Evolutionary conservation across 2,113 vertebrate genomes (phyloP).

Genomic region (Oxygymnocypris stewartii): DNA sequence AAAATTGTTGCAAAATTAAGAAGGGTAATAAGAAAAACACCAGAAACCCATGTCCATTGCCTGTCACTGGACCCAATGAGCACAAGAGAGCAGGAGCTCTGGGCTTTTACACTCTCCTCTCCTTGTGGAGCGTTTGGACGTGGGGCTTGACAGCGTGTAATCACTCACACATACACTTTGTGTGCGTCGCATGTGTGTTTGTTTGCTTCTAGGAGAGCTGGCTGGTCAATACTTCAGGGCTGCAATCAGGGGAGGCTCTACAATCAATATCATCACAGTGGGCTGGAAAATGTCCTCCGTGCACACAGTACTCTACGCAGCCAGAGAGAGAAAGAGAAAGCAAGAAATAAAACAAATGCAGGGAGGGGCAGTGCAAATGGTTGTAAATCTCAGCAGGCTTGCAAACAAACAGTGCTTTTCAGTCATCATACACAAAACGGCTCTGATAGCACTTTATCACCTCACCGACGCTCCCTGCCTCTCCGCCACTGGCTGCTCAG

Average conservation of each 20-base stretch:
- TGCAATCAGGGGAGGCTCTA: slow-evolving; percentile 16
- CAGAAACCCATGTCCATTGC: not conserved
- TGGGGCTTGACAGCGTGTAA: slow-evolving; percentile 44
- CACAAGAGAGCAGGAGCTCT: slow-evolving; percentile 25
- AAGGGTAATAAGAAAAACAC: not conserved
- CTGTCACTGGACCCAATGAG: slow-evolving; percentile 15
- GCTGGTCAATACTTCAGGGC: slow-evolving; percentile 31
- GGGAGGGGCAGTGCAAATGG: slow-evolving; percentile 68
- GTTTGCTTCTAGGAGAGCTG: slow-evolving; percentile 28
- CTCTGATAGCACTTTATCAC: slow-evolving; percentile 62
- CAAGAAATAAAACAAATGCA: slow-evolving; percentile 53
- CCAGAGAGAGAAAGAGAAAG: slow-evolving; percentile 66
- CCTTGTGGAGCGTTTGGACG: slow-evolving; percentile 12
- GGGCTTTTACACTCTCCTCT: slow-evolving; percentile 21
- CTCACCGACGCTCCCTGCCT: slow-evolving; percentile 43
- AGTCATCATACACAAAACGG: slow-evolving; percentile 67
- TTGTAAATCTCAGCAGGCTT: slow-evolving; percentile 69
- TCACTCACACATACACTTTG: slow-evolving; percentile 11
- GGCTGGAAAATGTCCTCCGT: slow-evolving; percentile 47
- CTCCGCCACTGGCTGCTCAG: slow-evolving; percentile 49
- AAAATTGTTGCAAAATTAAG: slow-evolving; percentile 10
- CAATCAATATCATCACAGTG: slow-evolving; percentile 51
- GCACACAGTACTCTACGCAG: not conserved
- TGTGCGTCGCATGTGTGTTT: slow-evolving; percentile 13
- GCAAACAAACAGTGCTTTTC: slow-evolving; percentile 74